Percentiles rank a stretch among this genome's conserved stretches.
Evolutionary conservation across 2,797 vertebrate genomes (phyloP).

Genomic region (Silurus aristotelis): DNA sequence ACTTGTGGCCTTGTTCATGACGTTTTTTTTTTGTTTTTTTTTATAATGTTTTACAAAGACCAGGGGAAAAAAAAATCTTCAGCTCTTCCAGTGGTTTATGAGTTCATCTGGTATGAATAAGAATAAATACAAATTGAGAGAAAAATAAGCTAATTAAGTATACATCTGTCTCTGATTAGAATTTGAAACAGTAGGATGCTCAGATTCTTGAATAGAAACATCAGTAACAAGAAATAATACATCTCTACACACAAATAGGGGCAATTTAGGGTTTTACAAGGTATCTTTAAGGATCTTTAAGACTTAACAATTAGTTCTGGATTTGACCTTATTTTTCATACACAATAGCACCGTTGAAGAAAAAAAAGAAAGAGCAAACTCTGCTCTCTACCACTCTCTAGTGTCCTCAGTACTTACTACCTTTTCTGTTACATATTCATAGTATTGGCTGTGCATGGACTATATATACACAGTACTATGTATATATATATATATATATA

Average conservation of each 20-base stretch:
- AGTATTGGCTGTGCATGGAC: background rate
- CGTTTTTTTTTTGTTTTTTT: background rate
- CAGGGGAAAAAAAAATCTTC: no score
- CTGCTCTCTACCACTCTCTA: slow-evolving; percentile 44
- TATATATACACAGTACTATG: no score
- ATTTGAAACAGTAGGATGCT: background rate
- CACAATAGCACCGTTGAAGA: background rate
- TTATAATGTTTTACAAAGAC: no score
- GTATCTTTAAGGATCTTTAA: background rate
- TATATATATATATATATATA: no score
- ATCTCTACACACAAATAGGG: background rate
- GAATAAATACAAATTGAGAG: background rate
- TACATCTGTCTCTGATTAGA: background rate
- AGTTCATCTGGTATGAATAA: background rate
- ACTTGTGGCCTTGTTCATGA: background rate
- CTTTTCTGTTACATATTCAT: background rate
- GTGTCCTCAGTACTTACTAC: slow-evolving; percentile 19
- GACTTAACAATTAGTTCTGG: background rate
- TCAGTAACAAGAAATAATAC: background rate
- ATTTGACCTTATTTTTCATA: slow-evolving; percentile 5
- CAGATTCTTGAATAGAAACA: background rate
- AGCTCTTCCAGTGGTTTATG: background rate
- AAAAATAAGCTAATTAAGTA: background rate
- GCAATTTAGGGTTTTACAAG: background rate
- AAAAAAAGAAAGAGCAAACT: background rate